Base-by-base conservation (phyloP, 1,140 invertebrate genomes). In the Conopomorpha cramerella region DNA sequence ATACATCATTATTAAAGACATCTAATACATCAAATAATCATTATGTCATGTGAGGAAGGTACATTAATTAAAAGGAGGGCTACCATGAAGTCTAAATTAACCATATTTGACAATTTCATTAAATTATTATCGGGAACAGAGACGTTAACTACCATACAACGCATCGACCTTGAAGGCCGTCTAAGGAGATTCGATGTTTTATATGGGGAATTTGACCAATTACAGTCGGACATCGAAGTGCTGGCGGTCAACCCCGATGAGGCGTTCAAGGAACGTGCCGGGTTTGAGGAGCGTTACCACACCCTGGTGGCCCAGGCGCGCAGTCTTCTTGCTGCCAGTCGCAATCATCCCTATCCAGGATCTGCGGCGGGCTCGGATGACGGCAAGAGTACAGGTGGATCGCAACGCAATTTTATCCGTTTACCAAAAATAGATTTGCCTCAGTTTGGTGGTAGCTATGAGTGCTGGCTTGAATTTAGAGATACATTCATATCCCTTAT, bases 401-500 rank as follows among this genome's bases (percentile, higher is more conserved):
- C n/a, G 7, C 7, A 33, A 14, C 4, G 7, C 16, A 38, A 29
- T 38, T 6, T 14, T 16, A 16, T 2, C 16, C n/a, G n/a, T n/a
- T n/a, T 42, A 14, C 40, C 40, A 31, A 42, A 37, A 17, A 38
- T 42, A 19, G 26, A 34, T 14, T 10, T 42, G 8, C 34, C 34
- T 2, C 11, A 16, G 7, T 49, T 38, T 34, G 23, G 37, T 25
- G 60, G 55, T 1, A 32, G 37, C 33, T 55, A 39, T 27, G 33
- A 49, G 26, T 35, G 58, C 14, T 66, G 53, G 62, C 30, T 57
- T 18, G 35, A 45, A 16, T 67, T 64, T 41, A 36, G 41, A 23
- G 55, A 62, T 34, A 54, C 46, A 11, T 67, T 59, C 35, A 28
- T 28, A 11, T 42, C 55, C 14, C 16, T 58, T 6, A 57, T 64